Percentiles rank a stretch among this genome's conserved stretches.
These are phyloP conservation scores for Neodon shergylaensis DNA, from an alignment of 2,113 vertebrate genomes.

Conservation along the genomic window DNA sequence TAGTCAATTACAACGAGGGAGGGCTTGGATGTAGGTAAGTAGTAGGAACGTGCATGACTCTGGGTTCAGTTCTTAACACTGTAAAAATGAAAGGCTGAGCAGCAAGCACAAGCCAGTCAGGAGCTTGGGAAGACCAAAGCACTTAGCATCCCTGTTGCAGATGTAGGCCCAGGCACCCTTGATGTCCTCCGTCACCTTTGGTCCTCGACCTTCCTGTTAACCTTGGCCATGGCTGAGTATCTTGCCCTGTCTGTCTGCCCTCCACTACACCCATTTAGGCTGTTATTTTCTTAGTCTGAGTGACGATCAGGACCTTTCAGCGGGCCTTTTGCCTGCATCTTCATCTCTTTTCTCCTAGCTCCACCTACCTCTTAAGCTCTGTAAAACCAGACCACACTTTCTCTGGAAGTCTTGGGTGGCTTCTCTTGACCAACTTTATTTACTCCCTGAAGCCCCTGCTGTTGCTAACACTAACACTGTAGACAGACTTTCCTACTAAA, in stretches of 20 bases:
- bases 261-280: neutral
- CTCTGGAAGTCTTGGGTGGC: neutral
- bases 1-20: neutral
- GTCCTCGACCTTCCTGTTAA: neutral
- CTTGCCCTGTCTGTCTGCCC: neutral
- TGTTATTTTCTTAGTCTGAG: neutral
- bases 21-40: neutral
- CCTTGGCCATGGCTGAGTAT: neutral
- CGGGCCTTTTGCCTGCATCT: too few relatives aligned
- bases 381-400: neutral
- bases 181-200: neutral
- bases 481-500: neutral
- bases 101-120: neutral
- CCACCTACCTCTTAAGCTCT: neutral
- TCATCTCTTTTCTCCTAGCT: neutral
- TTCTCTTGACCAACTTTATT: neutral
- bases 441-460: neutral
- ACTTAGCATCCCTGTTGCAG: neutral
- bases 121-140: too few relatives aligned
- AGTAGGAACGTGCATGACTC: neutral
- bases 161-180: neutral
- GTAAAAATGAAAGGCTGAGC: neutral
- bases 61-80: neutral
- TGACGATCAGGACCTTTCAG: neutral
- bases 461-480: neutral